phyloP scores from a whole-genome alignment of 2,888 invertebrate species.

The Baronia brevicornis region DNA sequence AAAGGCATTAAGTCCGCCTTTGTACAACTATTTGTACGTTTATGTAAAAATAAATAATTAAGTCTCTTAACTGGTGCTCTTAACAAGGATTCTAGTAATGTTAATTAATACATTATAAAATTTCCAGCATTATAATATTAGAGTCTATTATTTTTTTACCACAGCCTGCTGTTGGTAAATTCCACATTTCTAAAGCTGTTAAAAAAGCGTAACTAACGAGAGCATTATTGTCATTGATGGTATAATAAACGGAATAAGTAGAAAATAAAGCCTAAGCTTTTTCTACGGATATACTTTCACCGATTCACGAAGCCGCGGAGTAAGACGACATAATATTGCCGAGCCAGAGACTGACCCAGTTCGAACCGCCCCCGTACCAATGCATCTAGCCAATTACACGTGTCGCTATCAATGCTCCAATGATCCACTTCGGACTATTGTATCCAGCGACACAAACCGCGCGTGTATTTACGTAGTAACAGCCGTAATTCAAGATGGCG shows the following conservation, averaged over 20 bases:
- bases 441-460: slow-evolving; percentile 10
- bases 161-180: too few species aligned
- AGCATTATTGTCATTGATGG: neutral
- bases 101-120: too few species aligned
- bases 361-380: slow-evolving; percentile 11
- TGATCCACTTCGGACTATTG: slow-evolving; percentile 7
- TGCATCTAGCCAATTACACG: slow-evolving; percentile 12
- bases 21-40: too few species aligned
- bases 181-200: too few species aligned
- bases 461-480: slow-evolving; percentile 9
- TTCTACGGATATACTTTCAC: slow-evolving; percentile 23
- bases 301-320: slow-evolving; percentile 14
- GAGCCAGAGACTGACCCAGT: slow-evolving; percentile 13
- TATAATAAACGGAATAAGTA: slow-evolving; percentile 2
- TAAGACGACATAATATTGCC: slow-evolving; percentile 10
- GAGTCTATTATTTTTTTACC: too few species aligned
- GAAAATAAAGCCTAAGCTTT: too few species aligned
- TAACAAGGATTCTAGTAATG: too few species aligned
- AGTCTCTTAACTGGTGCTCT: too few species aligned
- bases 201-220: too few species aligned
- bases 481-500: slow-evolving; percentile 12
- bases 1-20: too few species aligned
- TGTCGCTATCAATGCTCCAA: slow-evolving; percentile 11
- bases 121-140: too few species aligned
- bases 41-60: too few species aligned